Evolutionary conservation across 2,113 vertebrate genomes (phyloP).

Genomic region (Gnathochromis pfefferi): DNA sequence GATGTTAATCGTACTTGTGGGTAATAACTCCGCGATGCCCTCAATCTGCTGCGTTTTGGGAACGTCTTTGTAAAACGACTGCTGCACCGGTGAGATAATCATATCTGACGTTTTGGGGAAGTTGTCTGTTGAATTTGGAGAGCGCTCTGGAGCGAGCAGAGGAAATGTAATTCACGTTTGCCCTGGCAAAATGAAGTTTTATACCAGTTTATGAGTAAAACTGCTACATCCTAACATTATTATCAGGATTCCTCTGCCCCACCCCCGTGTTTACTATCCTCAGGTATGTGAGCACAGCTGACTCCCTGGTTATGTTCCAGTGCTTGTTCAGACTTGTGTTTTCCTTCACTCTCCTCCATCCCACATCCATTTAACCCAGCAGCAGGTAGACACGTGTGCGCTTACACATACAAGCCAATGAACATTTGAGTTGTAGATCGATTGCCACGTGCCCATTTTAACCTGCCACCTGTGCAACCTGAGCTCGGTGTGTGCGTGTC

Average conservation of each 20-base stretch:
- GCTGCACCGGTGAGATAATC: not conserved
- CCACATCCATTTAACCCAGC: not conserved
- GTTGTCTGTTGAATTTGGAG: not conserved
- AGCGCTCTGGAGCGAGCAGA: not conserved
- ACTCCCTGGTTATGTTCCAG: conserved; percentile 17
- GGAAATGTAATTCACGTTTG: not conserved
- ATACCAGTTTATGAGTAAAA: not conserved
- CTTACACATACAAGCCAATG: not conserved
- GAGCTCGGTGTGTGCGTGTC: not conserved
- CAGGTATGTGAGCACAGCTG: conserved; percentile 55
- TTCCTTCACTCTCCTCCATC: not conserved
- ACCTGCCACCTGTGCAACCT: conserved; percentile 13
- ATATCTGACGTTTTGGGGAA: not conserved
- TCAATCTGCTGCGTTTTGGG: not conserved
- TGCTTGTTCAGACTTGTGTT: conserved; percentile 46
- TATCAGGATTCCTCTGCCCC: not conserved
- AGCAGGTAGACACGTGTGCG: not conserved
- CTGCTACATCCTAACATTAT: not conserved
- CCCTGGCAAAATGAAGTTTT: not conserved
- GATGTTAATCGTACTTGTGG: not conserved
- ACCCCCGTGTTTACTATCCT: conserved; percentile 31
- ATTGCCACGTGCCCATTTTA: not conserved
- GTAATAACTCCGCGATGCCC: not conserved
- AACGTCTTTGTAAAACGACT: not conserved
- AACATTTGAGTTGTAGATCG: not conserved